Conservation (phyloP, 2,797 vertebrate genomes). For the Chaenodraco wilsoni region DNA sequence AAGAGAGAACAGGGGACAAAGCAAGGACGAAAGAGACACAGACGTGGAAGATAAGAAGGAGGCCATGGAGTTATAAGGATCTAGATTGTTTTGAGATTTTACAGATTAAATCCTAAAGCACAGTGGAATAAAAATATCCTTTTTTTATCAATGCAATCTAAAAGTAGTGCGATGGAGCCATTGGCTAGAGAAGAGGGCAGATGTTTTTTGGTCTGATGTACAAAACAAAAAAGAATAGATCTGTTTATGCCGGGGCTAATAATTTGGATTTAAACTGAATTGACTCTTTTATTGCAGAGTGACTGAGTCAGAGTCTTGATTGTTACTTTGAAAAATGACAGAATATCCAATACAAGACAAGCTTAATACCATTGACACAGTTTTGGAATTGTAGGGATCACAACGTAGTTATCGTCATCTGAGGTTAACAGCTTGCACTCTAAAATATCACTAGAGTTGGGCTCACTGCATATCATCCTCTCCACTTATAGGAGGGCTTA, state of each 20-base stretch:
- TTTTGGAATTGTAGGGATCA: slow-evolving; percentile 3
- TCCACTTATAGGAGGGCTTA: slow-evolving; percentile 28
- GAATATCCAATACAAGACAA: not conserved
- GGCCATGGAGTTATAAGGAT: slow-evolving; percentile 14
- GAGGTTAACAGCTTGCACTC: not conserved
- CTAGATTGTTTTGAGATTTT: slow-evolving; percentile 51
- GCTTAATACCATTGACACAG: not conserved
- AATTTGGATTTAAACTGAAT: slow-evolving; percentile 10
- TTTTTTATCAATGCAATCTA: slow-evolving; percentile 29
- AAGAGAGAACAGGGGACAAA: slow-evolving; percentile 15
- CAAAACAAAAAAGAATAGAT: slow-evolving; percentile 18
- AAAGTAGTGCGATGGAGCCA: slow-evolving; percentile 37
- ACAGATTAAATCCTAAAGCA: slow-evolving; percentile 32
- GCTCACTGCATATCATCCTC: slow-evolving; percentile 14
- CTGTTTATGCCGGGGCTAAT: slow-evolving; percentile 21
- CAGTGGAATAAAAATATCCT: slow-evolving; percentile 31
- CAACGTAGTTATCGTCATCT: slow-evolving; percentile 24
- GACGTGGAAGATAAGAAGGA: slow-evolving; percentile 31
- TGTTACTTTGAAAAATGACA: not conserved
- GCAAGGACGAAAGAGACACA: slow-evolving; percentile 19
- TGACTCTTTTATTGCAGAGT: slow-evolving; percentile 11
- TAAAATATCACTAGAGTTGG: slow-evolving; percentile 13
- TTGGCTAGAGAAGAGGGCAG: slow-evolving; percentile 24
- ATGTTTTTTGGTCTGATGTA: slow-evolving; percentile 24
- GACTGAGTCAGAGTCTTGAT: slow-evolving; percentile 3